These are phyloP conservation scores for Chouioia cunea DNA, from an alignment of 2,888 invertebrate species.

Conservation along the genomic window DNA sequence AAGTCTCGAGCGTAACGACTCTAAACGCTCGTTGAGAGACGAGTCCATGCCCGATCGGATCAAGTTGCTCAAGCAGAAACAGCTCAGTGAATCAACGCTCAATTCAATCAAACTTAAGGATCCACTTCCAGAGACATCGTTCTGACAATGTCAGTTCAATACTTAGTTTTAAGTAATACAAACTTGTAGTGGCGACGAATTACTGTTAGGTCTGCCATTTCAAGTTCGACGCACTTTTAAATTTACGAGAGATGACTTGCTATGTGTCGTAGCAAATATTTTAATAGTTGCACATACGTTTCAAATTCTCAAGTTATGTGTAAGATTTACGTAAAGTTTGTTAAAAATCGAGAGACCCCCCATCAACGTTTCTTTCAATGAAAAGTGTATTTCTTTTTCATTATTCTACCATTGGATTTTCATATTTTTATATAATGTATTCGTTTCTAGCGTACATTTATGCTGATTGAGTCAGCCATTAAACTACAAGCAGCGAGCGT, in stretches of 20 bases:
- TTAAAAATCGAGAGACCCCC: slow-evolving; percentile 16
- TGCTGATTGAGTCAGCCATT: slow-evolving; percentile 10
- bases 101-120: slow-evolving; percentile 58
- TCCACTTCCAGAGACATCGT: slow-evolving; percentile 58
- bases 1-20: slow-evolving; percentile 64
- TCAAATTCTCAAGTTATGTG: slow-evolving; percentile 14
- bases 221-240: slow-evolving; percentile 23
- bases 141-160: slow-evolving; percentile 46
- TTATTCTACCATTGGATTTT: slow-evolving; percentile 12
- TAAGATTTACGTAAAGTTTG: slow-evolving; percentile 26
- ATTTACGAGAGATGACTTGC: slow-evolving; percentile 24
- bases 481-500: slow-evolving; percentile 6
- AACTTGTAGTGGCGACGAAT: slow-evolving; percentile 26
- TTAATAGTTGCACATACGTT: slow-evolving; percentile 17
- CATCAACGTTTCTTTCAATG: slow-evolving; percentile 17
- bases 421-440: slow-evolving; percentile 25
- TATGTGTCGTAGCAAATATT: slow-evolving; percentile 25
- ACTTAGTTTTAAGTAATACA: slow-evolving; percentile 41
- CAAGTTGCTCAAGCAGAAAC: slow-evolving; percentile 57
- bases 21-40: slow-evolving; percentile 59
- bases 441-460: slow-evolving; percentile 25
- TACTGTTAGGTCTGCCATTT: slow-evolving; percentile 42
- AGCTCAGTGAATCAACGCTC: slow-evolving; percentile 62
- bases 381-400: slow-evolving; percentile 35
- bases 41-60: slow-evolving; percentile 44